phyloP scores from a whole-genome alignment of 2,888 invertebrate species.

The Tricholauxania praeusta region DNA sequence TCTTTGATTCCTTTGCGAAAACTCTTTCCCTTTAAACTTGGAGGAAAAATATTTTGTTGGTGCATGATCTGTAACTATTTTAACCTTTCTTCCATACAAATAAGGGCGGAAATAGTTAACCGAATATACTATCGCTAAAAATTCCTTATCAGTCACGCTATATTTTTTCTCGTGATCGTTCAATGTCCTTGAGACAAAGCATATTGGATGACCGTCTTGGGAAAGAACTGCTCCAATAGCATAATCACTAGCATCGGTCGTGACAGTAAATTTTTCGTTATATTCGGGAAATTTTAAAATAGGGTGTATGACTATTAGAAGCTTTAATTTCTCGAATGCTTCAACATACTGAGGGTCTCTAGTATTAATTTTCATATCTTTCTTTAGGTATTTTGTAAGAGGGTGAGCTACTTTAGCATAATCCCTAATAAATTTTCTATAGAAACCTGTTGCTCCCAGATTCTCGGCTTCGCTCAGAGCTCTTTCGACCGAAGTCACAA shows the following conservation, averaged over 20 bases:
- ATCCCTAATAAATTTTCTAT: constrained; percentile 45
- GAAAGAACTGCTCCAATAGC: constrained; percentile 44
- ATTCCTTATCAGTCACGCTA: constrained; percentile 43
- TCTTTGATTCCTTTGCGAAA: no score
- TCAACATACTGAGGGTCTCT: constrained; percentile 26
- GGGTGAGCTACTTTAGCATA: constrained; percentile 45
- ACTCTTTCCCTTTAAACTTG: no score
- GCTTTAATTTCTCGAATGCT: constrained; percentile 35
- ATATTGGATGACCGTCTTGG: constrained; percentile 40
- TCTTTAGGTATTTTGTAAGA: constrained; percentile 44
- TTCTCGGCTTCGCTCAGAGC: no score
- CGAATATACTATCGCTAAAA: constrained; percentile 42
- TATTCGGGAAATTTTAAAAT: constrained; percentile 44
- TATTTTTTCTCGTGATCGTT: constrained; percentile 42
- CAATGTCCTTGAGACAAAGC: constrained; percentile 43
- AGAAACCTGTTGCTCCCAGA: constrained; percentile 49
- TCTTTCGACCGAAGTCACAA: no score
- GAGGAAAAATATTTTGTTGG: constrained; percentile 38
- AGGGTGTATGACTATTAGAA: constrained; percentile 30
- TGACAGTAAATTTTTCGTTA: constrained; percentile 41
- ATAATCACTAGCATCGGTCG: constrained; percentile 42
- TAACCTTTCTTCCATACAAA: constrained; percentile 39
- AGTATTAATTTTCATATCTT: constrained; percentile 20
- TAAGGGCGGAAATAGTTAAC: constrained; percentile 43
- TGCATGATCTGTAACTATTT: constrained; percentile 41